These are phyloP conservation scores for Tinamus major DNA, from an alignment of 2,797 vertebrate genomes.

Conservation along the genomic window DNA sequence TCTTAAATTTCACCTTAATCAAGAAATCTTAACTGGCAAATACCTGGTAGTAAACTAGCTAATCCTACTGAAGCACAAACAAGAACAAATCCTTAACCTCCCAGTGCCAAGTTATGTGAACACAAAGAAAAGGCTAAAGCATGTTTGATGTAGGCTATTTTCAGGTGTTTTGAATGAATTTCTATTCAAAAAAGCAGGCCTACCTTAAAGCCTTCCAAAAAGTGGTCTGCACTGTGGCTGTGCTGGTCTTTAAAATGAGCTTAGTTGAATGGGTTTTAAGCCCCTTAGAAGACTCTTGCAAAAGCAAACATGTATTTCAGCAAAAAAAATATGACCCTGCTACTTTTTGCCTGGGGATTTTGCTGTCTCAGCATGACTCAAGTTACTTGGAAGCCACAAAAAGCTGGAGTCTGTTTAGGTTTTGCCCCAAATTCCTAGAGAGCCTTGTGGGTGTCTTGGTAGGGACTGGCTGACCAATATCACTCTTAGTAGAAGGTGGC, in stretches of 20 bases:
- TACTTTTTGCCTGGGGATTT: not conserved
- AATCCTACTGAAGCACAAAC: not conserved
- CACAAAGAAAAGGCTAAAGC: not conserved
- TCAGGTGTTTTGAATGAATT: not conserved
- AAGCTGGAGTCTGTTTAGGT: not conserved
- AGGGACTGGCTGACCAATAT: not conserved
- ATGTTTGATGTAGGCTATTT: not conserved
- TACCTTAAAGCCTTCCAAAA: not conserved
- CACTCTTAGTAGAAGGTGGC: no score
- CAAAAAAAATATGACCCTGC: not conserved
- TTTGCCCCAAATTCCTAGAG: not conserved
- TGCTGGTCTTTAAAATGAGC: not conserved
- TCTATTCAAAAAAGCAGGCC: not conserved
- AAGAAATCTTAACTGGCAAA: not conserved
- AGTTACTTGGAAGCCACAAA: not conserved
- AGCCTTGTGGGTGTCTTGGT: accelerated
- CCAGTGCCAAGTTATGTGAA: not conserved
- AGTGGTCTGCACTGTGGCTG: not conserved
- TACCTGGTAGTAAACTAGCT: not conserved
- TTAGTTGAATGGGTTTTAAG: not conserved
- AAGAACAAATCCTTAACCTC: not conserved
- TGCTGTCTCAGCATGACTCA: accelerated
- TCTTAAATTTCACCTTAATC: not conserved
- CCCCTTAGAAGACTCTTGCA: not conserved
- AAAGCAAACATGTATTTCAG: not conserved